Conservation (phyloP, 2,797 vertebrate genomes). For the Denticeps clupeoides region DNA sequence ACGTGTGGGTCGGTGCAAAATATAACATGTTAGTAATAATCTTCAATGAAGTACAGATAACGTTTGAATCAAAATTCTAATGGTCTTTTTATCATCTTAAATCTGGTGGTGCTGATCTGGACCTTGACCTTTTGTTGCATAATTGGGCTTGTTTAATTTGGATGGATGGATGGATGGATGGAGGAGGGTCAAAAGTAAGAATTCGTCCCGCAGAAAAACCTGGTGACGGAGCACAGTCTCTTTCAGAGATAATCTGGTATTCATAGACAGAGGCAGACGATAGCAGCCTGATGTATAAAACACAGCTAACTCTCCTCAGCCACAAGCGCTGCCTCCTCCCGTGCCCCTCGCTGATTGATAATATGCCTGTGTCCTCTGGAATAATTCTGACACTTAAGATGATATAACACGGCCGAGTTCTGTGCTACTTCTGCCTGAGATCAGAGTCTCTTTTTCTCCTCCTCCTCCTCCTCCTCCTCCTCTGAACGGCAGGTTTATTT, state of each 20-base stretch:
- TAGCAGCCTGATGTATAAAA: constrained; percentile 58
- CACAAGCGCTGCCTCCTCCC: constrained; percentile 52
- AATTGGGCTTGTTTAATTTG: no score
- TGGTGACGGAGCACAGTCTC: no score
- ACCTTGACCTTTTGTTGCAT: no score
- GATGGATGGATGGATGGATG: no score
- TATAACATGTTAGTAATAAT: no score
- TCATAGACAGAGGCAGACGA: constrained; percentile 35
- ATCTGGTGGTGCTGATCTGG: no score
- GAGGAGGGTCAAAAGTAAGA: no score
- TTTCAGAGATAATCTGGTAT: not conserved
- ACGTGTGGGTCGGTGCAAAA: no score
- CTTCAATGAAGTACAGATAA: no score
- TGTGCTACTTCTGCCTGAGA: constrained; percentile 36
- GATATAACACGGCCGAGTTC: constrained; percentile 54
- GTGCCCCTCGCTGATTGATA: constrained; percentile 45
- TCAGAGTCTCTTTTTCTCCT: not conserved
- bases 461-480: not conserved
- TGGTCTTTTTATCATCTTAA: no score
- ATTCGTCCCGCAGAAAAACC: no score
- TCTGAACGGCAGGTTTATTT: constrained; percentile 50
- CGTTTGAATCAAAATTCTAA: no score
- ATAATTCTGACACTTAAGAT: constrained; percentile 47
- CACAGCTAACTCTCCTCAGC: constrained; percentile 58
- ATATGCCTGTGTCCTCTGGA: constrained; percentile 52